These are phyloP conservation scores for Dione juno DNA, from an alignment of 2,888 invertebrate species.

Conservation along the genomic window DNA sequence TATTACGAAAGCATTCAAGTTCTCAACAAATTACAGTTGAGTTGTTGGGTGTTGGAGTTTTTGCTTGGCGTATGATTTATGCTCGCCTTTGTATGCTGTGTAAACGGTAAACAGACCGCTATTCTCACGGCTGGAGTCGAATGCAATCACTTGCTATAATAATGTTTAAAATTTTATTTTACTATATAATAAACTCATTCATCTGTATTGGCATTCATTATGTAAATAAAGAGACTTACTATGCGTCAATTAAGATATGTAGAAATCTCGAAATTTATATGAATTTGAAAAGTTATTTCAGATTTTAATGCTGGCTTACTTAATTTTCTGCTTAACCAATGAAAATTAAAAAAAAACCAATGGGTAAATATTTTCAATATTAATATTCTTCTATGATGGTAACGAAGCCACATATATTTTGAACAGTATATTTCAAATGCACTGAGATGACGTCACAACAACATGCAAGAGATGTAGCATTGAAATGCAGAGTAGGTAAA, in stretches of 20 bases:
- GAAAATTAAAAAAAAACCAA: too few relatives aligned
- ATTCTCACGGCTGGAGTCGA: slow-evolving; percentile 49
- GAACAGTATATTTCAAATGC: too few relatives aligned
- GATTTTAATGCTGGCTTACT: too few relatives aligned
- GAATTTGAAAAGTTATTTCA: not conserved
- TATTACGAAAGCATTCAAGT: slow-evolving; percentile 14
- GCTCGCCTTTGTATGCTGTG: slow-evolving; percentile 38
- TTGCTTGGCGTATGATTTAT: slow-evolving; percentile 49
- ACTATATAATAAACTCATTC: slow-evolving; percentile 5
- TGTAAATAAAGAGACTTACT: not conserved
- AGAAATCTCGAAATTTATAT: not conserved
- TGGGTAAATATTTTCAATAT: too few relatives aligned
- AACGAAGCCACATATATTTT: too few relatives aligned
- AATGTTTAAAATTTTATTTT: slow-evolving; percentile 4
- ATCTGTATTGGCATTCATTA: not conserved
- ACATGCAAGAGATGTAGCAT: not conserved
- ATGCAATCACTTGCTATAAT: slow-evolving; percentile 32
- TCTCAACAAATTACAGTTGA: slow-evolving; percentile 39
- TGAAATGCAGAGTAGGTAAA: not conserved
- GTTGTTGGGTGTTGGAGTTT: slow-evolving; percentile 38
- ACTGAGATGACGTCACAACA: not conserved
- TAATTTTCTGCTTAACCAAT: too few relatives aligned
- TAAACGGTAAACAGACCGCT: slow-evolving; percentile 48
- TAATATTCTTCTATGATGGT: too few relatives aligned
- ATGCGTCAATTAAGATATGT: too few relatives aligned